A percentile compares a stretch with the other conserved stretches of the same genome.
These are phyloP conservation scores for Cyclura pinguis DNA, from an alignment of 2,797 vertebrate genomes.

Conservation along the genomic window DNA sequence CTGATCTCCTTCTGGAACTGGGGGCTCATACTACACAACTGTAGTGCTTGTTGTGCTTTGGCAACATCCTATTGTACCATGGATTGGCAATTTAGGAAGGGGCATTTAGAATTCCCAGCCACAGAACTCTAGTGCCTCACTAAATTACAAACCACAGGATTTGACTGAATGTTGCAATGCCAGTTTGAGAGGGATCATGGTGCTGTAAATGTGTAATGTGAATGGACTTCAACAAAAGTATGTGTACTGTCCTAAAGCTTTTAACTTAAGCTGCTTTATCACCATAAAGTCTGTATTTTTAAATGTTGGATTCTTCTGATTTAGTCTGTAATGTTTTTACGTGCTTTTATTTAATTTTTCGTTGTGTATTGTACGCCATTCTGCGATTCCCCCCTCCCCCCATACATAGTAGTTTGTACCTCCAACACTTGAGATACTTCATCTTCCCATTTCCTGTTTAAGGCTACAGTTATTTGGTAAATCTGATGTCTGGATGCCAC, in stretches of 20 bases:
- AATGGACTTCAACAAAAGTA: neutral
- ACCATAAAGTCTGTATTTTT: neutral
- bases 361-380: neutral
- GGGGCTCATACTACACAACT: neutral
- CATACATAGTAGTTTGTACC: neutral
- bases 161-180: no score
- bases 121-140: no score
- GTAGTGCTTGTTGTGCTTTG: no score
- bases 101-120: no score
- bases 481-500: neutral
- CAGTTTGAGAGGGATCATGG: no score
- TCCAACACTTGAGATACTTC: neutral
- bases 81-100: no score
- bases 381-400: neutral
- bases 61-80: no score
- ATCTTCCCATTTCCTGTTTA: neutral
- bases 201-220: no score
- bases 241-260: neutral
- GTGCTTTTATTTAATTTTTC: neutral
- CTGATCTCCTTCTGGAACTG: neutral
- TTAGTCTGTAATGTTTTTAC: neutral
- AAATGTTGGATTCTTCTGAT: neutral
- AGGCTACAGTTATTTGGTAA: neutral
- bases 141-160: no score
- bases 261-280: neutral